Evolutionary conservation across 2,113 vertebrate genomes (phyloP), one percentile per base, ranked within the genome.

Genomic region (Peromyscus polionotus): DNA sequence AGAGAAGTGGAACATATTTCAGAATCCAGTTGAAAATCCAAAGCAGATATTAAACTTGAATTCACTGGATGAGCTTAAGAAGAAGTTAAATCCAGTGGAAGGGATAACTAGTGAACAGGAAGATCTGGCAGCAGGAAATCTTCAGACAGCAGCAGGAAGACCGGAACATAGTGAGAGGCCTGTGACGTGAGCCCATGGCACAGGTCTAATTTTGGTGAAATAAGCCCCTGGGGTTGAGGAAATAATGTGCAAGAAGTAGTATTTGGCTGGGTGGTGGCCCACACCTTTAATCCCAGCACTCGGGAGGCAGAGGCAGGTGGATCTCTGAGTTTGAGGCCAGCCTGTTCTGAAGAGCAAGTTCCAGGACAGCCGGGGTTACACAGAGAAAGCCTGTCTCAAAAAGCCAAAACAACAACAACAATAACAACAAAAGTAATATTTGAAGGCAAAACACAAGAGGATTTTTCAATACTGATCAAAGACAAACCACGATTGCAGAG

Each of bases 401-500:
- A 63, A 63, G 1, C 6, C 24, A 63, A 63, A 24, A 31, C 45
- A 48, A 48, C 45, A 48, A 48, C 45, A 48, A 48, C 45, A 48
- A 48, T 4, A 48, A 48, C 45, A 31, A 67, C 10, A 33, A 7
- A 33, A 14, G 6, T 33, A 68, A 70, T 70, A 70, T 70, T 36
- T 70, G 67, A 93, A 93, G 31, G 79, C 17, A 59, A 51, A 75
- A 59, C 26, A 77, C 75, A 87, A 80, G 42, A 61, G 31, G 26
- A 63, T 84, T 89, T 88, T 70, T 89, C 70, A 79, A 93, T 90
- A 73, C 45, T 31, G 9, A 93, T 20, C 73, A 85, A 72, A 51
- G 70, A 79, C 63, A 73, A 65, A 42, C 16, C 17, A 45, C 22
- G 57, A 33, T 22, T 80, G 20, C 31, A 65, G n/a, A 77, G 39